These are phyloP conservation scores for Plectrocnemia conspersa DNA, from an alignment of 1,140 invertebrate species.

Conservation along the genomic window DNA sequence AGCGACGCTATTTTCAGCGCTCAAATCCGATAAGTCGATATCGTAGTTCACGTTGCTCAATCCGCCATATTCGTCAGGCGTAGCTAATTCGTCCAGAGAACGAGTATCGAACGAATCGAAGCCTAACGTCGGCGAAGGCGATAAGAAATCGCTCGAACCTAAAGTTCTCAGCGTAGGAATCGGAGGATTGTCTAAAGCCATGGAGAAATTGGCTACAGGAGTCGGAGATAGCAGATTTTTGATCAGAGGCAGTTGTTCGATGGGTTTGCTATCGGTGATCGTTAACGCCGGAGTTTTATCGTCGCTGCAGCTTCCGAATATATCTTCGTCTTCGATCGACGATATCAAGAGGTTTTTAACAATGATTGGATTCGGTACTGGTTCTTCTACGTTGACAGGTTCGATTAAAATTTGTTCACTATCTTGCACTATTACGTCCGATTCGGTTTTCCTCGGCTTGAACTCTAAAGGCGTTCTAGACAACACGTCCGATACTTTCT, in stretches of 20 bases:
- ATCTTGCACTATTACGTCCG: constrained; percentile 52
- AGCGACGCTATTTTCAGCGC: constrained; percentile 61
- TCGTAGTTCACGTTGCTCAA: constrained; percentile 68
- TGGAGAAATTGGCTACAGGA: constrained; percentile 26
- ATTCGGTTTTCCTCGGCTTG: constrained; percentile 62
- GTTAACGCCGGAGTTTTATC: constrained; percentile 28
- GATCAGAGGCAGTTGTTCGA: too few species aligned
- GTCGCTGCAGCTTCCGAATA: constrained; percentile 28
- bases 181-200: constrained; percentile 28
- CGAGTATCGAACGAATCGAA: constrained; percentile 51
- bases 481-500: constrained; percentile 62
- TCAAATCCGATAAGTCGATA: constrained; percentile 66
- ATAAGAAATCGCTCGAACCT: constrained; percentile 48
- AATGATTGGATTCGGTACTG: not conserved
- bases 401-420: constrained; percentile 37
- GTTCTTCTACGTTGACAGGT: constrained; percentile 8
- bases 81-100: constrained; percentile 53
- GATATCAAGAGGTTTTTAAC: not conserved
- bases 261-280: too few species aligned
- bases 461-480: constrained; percentile 67
- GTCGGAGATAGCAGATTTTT: constrained; percentile 46
- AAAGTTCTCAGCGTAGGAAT: constrained; percentile 32
- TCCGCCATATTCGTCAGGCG: constrained; percentile 56
- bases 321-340: constrained; percentile 19
- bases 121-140: constrained; percentile 51